Base-by-base conservation (phyloP, 1,140 invertebrate species). In the Drosophila repleta region DNA sequence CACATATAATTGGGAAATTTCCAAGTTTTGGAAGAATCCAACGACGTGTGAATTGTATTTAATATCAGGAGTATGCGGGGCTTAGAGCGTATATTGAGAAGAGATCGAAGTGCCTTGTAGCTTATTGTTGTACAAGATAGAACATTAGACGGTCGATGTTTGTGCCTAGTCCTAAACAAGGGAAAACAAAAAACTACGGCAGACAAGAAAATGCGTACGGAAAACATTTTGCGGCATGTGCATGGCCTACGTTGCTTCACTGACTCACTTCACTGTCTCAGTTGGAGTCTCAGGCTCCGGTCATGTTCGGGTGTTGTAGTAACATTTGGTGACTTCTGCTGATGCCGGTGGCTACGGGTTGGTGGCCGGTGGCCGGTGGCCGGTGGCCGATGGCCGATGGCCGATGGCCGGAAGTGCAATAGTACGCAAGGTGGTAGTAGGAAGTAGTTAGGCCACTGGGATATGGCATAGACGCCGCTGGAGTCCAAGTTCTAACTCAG, bases 221-320 rank as follows among this genome's bases (percentile, higher is more conserved):
- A 74, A 83, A 76, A 76, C 69, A 82, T 81, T 82, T 83, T 84
- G 82, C 66, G 81, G 81, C 60, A 41, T 61, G 76, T 26, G 53
- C 48, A 45, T 56, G 21, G 26, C 51, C 18, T 26, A 37, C 20
- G 52, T 55, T 46, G 37, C 26, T 57, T 24, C 37, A 37, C 17
- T 29, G 17, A 43, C 63, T 57, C 26, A 5, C 26, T 57, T 20
- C 39, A 39, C 15, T 35, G 17, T 48, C 63, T 57, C 26, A 15
- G 15, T 43, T 43, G 39, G 17, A 8, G 41, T 13, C 51, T 63
- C 55, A 39, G 46, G 15, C 20, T 60, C 32, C 24, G 29, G n/a
- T 24, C 45, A 29, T 24, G 24, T 37, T 48, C 53, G 43, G 39
- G 6, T 41, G 35, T 32, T 29, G 24, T 32, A 24, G 45, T 8